phyloP scores from a whole-genome alignment of 2,888 invertebrate genomes.

The Ectemnius continuus region DNA sequence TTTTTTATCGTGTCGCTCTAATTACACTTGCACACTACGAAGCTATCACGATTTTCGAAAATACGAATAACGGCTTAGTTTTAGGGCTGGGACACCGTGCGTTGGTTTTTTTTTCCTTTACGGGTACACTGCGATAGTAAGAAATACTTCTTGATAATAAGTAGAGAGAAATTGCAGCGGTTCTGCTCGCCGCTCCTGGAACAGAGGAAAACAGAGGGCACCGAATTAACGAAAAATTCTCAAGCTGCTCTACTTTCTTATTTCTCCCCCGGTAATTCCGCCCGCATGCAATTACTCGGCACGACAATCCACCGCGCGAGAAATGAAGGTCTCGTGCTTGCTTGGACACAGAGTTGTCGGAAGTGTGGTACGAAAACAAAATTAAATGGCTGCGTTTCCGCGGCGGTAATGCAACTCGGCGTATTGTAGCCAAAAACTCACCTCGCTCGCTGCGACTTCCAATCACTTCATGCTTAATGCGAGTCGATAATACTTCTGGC shows the following conservation, averaged over 20 bases:
- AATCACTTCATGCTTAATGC: slow-evolving; percentile 65
- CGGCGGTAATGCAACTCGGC: background rate
- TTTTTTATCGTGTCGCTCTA: slow-evolving; percentile 58
- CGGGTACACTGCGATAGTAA: slow-evolving; percentile 70
- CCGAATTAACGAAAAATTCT: background rate
- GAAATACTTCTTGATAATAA: slow-evolving; percentile 71
- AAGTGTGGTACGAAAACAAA: no score
- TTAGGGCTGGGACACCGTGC: slow-evolving; percentile 61
- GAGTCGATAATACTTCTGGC: slow-evolving; percentile 70
- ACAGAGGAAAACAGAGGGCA: slow-evolving; percentile 47
- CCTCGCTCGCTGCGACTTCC: slow-evolving; percentile 65
- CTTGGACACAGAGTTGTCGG: background rate
- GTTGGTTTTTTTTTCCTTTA: slow-evolving; percentile 35
- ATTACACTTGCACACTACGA: slow-evolving; percentile 70
- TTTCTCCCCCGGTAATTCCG: slow-evolving; percentile 1
- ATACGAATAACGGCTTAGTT: slow-evolving; percentile 67
- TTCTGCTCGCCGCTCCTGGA: slow-evolving; percentile 60
- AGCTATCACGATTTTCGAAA: slow-evolving; percentile 72
- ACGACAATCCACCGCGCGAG: slow-evolving; percentile 1
- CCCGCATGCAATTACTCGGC: slow-evolving; percentile 12
- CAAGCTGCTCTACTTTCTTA: background rate
- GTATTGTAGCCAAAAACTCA: slow-evolving; percentile 43
- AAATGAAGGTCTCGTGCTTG: slow-evolving; percentile 1
- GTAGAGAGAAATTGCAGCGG: slow-evolving; percentile 68
- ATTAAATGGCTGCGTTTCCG: background rate